Evolutionary conservation across 23 tunicate genomes (phyloP).

Genomic region (Trididemnum clinides): DNA sequence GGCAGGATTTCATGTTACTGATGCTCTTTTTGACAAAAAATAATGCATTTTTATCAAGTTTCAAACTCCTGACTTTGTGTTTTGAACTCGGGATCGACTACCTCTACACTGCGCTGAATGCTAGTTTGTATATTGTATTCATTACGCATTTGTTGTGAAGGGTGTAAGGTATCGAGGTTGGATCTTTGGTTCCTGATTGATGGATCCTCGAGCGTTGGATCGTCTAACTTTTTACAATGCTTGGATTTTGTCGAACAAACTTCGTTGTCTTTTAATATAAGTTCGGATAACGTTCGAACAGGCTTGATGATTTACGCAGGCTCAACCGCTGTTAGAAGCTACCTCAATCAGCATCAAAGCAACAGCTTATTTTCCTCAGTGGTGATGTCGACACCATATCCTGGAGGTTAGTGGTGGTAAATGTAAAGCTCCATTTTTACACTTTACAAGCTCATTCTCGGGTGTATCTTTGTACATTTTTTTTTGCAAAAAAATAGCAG

Average conservation of each 20-base stretch:
- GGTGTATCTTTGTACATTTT: too few relatives aligned
- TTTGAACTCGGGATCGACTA: too few relatives aligned
- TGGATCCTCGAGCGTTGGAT: constrained; percentile 46
- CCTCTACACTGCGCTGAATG: too few relatives aligned
- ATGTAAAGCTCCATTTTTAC: too few relatives aligned
- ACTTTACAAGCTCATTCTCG: too few relatives aligned
- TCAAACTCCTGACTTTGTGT: too few relatives aligned
- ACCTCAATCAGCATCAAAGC: constrained; percentile 35
- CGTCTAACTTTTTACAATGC: constrained; percentile 2
- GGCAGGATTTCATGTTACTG: too few relatives aligned
- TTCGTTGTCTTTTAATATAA: not conserved
- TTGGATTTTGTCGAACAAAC: constrained; percentile 23
- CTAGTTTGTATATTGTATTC: too few relatives aligned
- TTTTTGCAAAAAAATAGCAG: too few relatives aligned
- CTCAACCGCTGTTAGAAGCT: not conserved
- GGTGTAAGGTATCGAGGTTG: constrained; percentile 23
- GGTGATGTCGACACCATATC: constrained; percentile 16
- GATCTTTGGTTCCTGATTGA: constrained; percentile 51
- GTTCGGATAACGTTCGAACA: constrained; percentile 30
- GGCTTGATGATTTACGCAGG: constrained; percentile 41
- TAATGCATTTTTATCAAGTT: too few relatives aligned
- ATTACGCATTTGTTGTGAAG: too few relatives aligned
- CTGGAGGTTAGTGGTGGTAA: constrained; percentile 34
- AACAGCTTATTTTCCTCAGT: not conserved
- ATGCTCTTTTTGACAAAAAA: too few relatives aligned